These are phyloP conservation scores for Myrmecophaga tridactyla DNA, from an alignment of 2,113 vertebrate genomes.

Conservation along the genomic window DNA sequence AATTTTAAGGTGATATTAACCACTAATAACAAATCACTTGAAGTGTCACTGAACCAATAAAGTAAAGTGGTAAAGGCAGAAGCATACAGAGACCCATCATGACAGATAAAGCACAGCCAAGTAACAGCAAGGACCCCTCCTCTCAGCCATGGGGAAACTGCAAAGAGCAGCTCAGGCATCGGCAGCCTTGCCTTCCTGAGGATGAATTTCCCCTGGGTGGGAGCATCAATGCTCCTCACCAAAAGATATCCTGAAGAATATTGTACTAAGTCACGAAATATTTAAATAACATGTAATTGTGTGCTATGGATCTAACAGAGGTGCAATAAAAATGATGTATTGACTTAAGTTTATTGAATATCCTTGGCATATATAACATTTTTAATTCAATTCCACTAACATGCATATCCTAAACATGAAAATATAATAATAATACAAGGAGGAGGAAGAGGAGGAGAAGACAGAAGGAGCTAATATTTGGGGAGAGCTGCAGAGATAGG, in stretches of 20 bases:
- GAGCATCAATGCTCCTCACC: background rate
- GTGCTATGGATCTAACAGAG: background rate
- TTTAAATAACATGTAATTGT: background rate
- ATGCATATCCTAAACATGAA: background rate
- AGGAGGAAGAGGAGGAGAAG: background rate
- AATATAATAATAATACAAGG: background rate
- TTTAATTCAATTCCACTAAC: background rate
- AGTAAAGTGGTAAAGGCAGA: background rate
- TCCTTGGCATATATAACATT: background rate
- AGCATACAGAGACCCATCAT: background rate
- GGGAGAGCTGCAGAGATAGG: accelerated
- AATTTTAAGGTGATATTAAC: background rate
- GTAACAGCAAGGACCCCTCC: background rate
- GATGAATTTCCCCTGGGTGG: background rate
- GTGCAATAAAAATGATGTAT: background rate
- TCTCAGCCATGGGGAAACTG: background rate
- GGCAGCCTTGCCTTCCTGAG: background rate
- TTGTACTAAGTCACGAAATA: background rate
- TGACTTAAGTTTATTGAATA: background rate
- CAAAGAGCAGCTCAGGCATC: background rate
- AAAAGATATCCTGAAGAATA: background rate
- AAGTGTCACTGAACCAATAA: background rate
- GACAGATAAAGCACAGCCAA: background rate
- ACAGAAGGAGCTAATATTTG: background rate
- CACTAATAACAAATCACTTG: background rate